A percentile compares a stretch with the other conserved stretches of the same genome.
phyloP scores from a whole-genome alignment of 2,113 vertebrate genomes.

The Myxocyprinus asiaticus region DNA sequence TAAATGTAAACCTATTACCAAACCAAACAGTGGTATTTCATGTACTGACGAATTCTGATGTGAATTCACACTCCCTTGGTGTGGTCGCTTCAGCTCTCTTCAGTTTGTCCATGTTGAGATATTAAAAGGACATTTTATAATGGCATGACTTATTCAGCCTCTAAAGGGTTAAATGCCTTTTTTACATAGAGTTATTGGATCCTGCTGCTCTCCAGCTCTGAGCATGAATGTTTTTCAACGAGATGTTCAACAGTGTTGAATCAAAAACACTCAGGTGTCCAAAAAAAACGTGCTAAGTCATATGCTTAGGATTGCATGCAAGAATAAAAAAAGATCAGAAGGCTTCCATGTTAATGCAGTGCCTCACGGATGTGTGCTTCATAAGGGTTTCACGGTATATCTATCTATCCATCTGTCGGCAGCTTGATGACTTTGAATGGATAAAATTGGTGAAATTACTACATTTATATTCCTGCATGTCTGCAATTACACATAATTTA shows the following conservation, averaged over 20 bases:
- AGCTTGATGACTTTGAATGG: no score
- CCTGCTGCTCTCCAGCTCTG: neutral
- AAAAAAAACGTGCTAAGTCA: neutral
- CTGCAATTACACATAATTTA: no score
- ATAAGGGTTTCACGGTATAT: no score
- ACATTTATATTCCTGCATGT: no score
- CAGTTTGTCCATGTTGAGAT: neutral
- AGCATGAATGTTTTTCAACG: no score
- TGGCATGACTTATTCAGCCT: neutral
- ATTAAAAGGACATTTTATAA: neutral
- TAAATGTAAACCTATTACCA: neutral
- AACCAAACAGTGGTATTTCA: neutral
- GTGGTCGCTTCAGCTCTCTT: neutral
- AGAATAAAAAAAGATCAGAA: neutral
- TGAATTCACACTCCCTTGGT: neutral
- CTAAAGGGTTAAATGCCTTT: neutral
- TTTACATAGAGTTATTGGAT: slow-evolving; percentile 15
- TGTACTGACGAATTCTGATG: no score
- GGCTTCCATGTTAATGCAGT: no score
- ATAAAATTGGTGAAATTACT: no score
- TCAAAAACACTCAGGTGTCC: neutral
- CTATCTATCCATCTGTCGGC: no score
- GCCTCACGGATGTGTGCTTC: no score
- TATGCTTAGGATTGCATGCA: neutral
- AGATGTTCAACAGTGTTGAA: no score